A percentile compares a stretch with the other conserved stretches of the same genome.
phyloP scores from a whole-genome alignment of 2,797 vertebrate species.

The Podarcis siculus region DNA sequence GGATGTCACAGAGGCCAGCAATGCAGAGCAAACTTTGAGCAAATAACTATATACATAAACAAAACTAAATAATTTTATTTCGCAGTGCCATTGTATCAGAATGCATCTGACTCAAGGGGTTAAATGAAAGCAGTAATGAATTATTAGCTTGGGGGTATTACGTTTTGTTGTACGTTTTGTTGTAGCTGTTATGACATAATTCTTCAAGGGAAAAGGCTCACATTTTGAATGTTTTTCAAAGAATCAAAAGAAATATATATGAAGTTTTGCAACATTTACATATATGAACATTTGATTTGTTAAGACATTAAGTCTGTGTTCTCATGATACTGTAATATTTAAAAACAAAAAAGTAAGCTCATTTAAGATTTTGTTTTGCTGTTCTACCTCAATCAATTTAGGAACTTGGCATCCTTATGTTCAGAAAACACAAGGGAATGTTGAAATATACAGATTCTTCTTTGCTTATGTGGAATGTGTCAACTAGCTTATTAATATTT shows the following conservation, averaged over 20 bases:
- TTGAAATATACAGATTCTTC: slow-evolving; percentile 44
- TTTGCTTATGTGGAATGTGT: slow-evolving; percentile 45
- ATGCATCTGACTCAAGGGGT: background rate
- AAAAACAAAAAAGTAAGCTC: slow-evolving; percentile 47
- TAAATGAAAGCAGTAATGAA: background rate
- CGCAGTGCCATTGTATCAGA: background rate
- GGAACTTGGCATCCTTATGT: slow-evolving; percentile 58
- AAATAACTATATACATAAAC: background rate
- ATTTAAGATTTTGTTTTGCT: slow-evolving; percentile 52
- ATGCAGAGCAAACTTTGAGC: background rate
- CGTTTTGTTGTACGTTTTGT: background rate
- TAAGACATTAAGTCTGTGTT: slow-evolving; percentile 53
- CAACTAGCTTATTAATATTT: slow-evolving; percentile 63
- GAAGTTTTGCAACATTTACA: slow-evolving; percentile 31
- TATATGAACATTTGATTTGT: slow-evolving; percentile 45
- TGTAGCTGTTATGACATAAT: background rate
- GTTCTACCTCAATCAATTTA: slow-evolving; percentile 55
- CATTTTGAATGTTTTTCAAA: background rate
- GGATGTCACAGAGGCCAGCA: slow-evolving; percentile 2
- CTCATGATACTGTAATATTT: slow-evolving; percentile 48
- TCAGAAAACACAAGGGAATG: slow-evolving; percentile 42
- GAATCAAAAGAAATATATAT: slow-evolving; percentile 16
- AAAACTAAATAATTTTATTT: background rate
- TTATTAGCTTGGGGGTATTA: background rate
- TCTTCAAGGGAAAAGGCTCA: background rate